phyloP scores from a whole-genome alignment of 2,888 invertebrate species.

The Eilema caniola region DNA sequence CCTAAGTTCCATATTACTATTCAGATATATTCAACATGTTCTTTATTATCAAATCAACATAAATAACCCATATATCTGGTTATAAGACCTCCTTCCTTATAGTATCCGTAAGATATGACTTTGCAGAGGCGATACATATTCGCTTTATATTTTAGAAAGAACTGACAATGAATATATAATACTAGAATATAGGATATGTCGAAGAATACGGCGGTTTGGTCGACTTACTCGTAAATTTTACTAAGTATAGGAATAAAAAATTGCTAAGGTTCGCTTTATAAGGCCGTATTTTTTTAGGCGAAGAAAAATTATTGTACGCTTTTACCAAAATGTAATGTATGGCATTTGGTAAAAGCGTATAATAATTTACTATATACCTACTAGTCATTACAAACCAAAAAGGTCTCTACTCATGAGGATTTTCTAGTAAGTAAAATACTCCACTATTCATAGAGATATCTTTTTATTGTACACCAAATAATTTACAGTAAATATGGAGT shows the following conservation, averaged over 20 bases:
- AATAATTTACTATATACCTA: background rate
- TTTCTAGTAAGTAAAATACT: background rate
- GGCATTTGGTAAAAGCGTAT: background rate
- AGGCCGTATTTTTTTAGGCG: background rate
- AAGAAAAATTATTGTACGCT: background rate
- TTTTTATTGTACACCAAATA: no score
- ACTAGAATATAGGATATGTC: conserved; percentile 17
- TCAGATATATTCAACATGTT: conserved; percentile 27
- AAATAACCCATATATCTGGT: conserved; percentile 30
- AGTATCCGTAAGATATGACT: conserved; percentile 24
- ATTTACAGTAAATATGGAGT: no score
- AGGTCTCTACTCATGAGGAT: background rate
- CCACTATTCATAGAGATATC: no score
- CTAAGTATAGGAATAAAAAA: conserved; percentile 4
- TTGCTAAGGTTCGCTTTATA: background rate
- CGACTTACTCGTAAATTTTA: conserved; percentile 24
- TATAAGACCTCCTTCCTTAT: conserved; percentile 20
- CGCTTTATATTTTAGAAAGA: conserved; percentile 36
- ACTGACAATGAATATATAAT: conserved; percentile 37
- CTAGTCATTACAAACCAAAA: background rate
- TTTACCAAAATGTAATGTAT: background rate
- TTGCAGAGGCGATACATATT: conserved; percentile 26
- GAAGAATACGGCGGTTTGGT: conserved; percentile 14
- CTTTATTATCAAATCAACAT: conserved; percentile 43
- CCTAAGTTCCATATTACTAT: background rate